Conservation (phyloP, 2,888 invertebrate genomes). For the Allacma fusca region DNA sequence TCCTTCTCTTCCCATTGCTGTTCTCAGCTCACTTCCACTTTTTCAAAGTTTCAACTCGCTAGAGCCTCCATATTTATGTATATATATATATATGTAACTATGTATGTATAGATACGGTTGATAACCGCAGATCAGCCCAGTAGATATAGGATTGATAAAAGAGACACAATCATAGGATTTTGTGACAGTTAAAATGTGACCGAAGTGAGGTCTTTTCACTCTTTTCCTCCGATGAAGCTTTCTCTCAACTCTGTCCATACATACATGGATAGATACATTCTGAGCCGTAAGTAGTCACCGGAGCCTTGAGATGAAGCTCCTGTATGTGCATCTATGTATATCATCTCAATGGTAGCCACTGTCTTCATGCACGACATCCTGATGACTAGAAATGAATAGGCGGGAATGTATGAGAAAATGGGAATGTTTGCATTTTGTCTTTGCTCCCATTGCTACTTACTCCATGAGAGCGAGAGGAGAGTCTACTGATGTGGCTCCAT, state of each 20-base stretch:
- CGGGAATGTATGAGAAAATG: conserved; percentile 24
- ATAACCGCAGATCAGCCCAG: neutral
- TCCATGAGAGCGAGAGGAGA: no score
- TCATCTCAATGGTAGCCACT: neutral
- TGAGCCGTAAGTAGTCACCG: neutral
- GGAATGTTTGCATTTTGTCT: conserved; percentile 39
- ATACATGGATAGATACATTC: neutral
- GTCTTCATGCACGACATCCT: conserved; percentile 9
- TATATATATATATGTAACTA: neutral
- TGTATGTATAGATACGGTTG: neutral
- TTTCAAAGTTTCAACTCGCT: neutral
- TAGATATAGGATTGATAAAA: conserved; percentile 10
- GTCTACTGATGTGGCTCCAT: conserved; percentile 20
- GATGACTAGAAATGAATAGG: conserved; percentile 26
- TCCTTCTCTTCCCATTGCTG: no score
- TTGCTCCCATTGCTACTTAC: neutral
- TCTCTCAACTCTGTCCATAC: neutral
- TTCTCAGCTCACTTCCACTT: no score
- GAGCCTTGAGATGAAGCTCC: neutral
- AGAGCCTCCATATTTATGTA: neutral
- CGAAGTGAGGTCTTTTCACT: conserved; percentile 22
- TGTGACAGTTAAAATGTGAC: conserved; percentile 32
- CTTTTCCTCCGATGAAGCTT: conserved; percentile 19
- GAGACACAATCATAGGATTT: conserved; percentile 20
- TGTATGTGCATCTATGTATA: neutral